Conservation (phyloP, 2,888 invertebrate genomes). For the Timema cristinae region DNA sequence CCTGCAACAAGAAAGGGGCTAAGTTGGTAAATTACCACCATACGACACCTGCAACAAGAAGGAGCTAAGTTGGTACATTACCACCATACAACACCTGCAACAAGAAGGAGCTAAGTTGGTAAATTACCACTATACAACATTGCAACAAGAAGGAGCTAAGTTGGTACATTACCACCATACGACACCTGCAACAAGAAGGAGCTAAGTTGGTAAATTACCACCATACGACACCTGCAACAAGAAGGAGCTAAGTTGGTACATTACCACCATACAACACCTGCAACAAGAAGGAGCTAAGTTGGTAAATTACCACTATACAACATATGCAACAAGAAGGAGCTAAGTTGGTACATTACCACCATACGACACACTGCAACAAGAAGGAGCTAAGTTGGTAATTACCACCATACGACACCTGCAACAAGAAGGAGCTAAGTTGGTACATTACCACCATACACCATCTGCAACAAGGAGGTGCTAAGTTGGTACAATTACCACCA, state of each 20-base stretch:
- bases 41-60: conserved; percentile 66
- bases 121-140: conserved; percentile 59
- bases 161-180: conserved; percentile 55
- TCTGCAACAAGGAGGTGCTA: conserved; percentile 48
- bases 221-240: conserved; percentile 72
- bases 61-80: neutral
- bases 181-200: conserved; percentile 58
- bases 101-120: conserved; percentile 9
- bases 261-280: conserved; percentile 74
- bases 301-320: conserved; percentile 54
- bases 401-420: conserved; percentile 74
- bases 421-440: conserved; percentile 24
- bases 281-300: conserved; percentile 29
- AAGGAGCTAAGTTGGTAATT: neutral
- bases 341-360: neutral
- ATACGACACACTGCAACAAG: conserved; percentile 52
- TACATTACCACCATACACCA: conserved; percentile 65
- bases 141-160: conserved; percentile 41
- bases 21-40: conserved; percentile 46
- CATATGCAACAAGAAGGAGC: conserved; percentile 52
- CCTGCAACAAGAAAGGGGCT: conserved; percentile 48
- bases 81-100: conserved; percentile 74
- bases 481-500: conserved; percentile 46
- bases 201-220: conserved; percentile 34
- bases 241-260: neutral